Evolutionary conservation across 2,113 vertebrate species (phyloP), one percentile per base, ranked within the genome.

Genomic region (Cyrtonyx montezumae): DNA sequence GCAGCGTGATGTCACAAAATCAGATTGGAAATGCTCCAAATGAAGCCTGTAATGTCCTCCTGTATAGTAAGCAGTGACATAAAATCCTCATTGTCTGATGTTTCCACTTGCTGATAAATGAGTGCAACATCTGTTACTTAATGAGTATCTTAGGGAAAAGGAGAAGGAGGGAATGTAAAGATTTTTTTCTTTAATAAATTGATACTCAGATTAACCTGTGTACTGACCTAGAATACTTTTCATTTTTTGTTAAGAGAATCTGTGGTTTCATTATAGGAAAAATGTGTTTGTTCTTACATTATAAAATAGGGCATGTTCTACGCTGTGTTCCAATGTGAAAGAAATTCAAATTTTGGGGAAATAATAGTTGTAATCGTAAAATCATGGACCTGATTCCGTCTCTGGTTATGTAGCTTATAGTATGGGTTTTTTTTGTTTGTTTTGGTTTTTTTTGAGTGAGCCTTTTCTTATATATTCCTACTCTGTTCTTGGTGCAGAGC

Each of bases 1-100:
- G 84, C 79, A 87, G 85, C 71, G 58, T 91, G 96, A 83, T 90
- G 71, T 94, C 95, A 91, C 65, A 93, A 70, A 85, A 91, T 95
- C 71, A 78, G 76, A 83, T 90, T 94, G 88, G 85, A 96, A 93
- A 32, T 59, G 22, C 40, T 93, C 87, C 94, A 96, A 77, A 69
- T 18, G 63, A 61, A 0, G 7, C 37, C 71, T 82, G 34, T 93
- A 78, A 91, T 51, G 71, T 89, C 71, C 55, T 93, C 30, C 34
- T 91, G 25, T 82, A 1, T 0, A 1, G 37, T 89, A 93, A 84
- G 81, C 8, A 3, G 70, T 85, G 78, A 84, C 87, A 90, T 93
- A 91, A 14, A 92, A 56, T 94, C 6, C 2, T 82, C 13, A 12
- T n/a, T 80, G 25, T 88, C 51, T 90, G 55, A 69, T 79, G 53